Evolutionary conservation across 1,140 invertebrate genomes (phyloP).

Genomic region (Lepidurus arcticus): DNA sequence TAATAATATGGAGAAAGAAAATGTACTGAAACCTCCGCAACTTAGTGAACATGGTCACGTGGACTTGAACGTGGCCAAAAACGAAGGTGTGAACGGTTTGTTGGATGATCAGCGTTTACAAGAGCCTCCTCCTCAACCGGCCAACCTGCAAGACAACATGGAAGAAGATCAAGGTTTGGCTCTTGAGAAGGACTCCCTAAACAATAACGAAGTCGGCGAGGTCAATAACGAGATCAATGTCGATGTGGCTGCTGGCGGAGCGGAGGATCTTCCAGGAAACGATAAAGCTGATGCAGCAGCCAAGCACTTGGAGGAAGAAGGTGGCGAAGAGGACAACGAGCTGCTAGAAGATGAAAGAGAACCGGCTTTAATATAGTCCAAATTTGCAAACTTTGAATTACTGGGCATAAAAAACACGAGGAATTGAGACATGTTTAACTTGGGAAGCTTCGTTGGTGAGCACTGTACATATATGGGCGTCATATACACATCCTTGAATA

Average conservation of each 20-base stretch:
- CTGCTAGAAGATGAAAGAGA: background rate
- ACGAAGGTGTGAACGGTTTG: constrained; percentile 19
- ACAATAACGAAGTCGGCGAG: background rate
- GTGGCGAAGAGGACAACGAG: constrained; percentile 5
- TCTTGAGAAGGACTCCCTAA: background rate
- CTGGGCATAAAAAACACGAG: background rate
- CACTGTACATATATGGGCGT: no score
- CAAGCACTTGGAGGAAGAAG: constrained; percentile 4
- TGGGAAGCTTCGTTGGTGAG: no score
- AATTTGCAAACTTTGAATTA: background rate
- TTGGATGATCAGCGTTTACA: background rate
- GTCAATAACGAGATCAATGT: background rate
- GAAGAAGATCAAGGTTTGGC: constrained; percentile 13
- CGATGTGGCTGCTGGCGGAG: background rate
- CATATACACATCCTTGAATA: no score
- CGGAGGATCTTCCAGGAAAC: background rate
- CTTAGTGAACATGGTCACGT: background rate
- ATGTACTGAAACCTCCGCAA: constrained; percentile 23
- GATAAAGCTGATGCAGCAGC: constrained; percentile 17
- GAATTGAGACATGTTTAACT: background rate
- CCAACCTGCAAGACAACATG: background rate
- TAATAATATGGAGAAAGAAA: background rate
- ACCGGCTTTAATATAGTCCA: background rate
- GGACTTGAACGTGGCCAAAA: background rate
- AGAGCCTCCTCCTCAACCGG: background rate